Conservation (phyloP, 2,113 vertebrate genomes). For the Seriola dumerili region DNA sequence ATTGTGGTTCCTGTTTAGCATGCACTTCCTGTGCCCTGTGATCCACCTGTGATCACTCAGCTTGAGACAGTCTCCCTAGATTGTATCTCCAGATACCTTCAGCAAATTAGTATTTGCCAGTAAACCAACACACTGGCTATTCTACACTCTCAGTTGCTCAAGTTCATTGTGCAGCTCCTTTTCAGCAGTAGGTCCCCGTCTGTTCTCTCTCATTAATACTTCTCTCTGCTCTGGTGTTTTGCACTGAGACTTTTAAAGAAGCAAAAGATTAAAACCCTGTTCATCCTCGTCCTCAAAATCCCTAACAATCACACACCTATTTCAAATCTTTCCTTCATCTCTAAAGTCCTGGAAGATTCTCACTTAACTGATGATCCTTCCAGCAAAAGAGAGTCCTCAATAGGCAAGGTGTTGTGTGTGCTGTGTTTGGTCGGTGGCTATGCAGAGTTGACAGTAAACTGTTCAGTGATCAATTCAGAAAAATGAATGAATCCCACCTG, state of each 20-base stretch:
- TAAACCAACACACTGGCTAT: slow-evolving; percentile 14
- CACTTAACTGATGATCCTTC: slow-evolving; percentile 9
- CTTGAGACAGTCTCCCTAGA: slow-evolving; percentile 17
- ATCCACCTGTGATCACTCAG: slow-evolving; percentile 29
- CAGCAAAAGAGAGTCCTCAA: background rate
- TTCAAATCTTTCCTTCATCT: slow-evolving; percentile 24
- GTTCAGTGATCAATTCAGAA: background rate
- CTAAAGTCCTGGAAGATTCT: background rate
- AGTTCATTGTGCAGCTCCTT: slow-evolving; percentile 28
- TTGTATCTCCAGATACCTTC: slow-evolving; percentile 17
- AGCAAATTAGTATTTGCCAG: slow-evolving; percentile 43
- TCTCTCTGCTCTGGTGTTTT: slow-evolving; percentile 6
- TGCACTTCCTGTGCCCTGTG: slow-evolving; percentile 6
- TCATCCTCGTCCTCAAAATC: slow-evolving; percentile 27
- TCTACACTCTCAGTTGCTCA: background rate
- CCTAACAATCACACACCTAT: slow-evolving; percentile 19
- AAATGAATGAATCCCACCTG: too few species aligned
- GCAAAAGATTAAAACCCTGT: slow-evolving; percentile 41
- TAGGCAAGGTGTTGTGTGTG: background rate
- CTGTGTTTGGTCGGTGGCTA: background rate
- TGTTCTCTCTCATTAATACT: slow-evolving; percentile 31
- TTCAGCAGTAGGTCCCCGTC: background rate
- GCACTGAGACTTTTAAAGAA: slow-evolving; percentile 31
- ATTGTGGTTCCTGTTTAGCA: background rate
- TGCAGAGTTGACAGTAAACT: background rate